phyloP scores from a whole-genome alignment of 2,797 vertebrate genomes.

The Tapirus indicus region DNA sequence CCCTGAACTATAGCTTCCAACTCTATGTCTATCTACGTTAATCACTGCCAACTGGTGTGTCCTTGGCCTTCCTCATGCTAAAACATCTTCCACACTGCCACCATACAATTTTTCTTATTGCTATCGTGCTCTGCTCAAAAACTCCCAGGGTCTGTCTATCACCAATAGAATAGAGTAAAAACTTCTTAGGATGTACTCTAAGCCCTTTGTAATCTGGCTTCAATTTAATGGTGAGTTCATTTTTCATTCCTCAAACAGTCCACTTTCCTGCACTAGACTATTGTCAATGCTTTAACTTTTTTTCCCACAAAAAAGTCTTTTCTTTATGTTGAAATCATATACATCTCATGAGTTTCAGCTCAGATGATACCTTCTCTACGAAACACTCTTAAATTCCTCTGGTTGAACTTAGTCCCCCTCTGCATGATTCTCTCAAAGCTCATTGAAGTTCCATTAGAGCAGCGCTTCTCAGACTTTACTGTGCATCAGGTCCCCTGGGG shows the following conservation, averaged over 20 bases:
- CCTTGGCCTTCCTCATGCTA: not conserved
- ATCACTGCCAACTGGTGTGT: not conserved
- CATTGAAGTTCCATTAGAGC: not conserved
- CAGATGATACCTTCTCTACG: not conserved
- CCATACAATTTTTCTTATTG: not conserved
- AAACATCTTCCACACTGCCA: not conserved
- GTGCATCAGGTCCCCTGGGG: not conserved
- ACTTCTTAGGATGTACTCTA: not conserved
- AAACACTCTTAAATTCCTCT: not conserved
- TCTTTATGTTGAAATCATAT: not conserved
- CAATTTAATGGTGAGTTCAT: not conserved
- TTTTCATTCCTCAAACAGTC: not conserved
- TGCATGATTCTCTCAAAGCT: not conserved
- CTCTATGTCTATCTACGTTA: not conserved
- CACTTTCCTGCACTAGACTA: not conserved
- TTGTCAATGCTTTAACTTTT: not conserved
- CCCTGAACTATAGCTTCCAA: not conserved
- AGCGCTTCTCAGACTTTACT: not conserved
- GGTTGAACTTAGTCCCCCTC: not conserved
- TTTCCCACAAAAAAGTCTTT: not conserved
- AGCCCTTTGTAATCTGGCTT: conserved; percentile 18
- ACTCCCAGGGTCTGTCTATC: not conserved
- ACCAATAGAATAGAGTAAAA: conserved; percentile 15
- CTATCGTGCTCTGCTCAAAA: not conserved
- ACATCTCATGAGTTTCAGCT: not conserved